phyloP scores from a whole-genome alignment of 2,113 vertebrate genomes.

The Mobula hypostoma region DNA sequence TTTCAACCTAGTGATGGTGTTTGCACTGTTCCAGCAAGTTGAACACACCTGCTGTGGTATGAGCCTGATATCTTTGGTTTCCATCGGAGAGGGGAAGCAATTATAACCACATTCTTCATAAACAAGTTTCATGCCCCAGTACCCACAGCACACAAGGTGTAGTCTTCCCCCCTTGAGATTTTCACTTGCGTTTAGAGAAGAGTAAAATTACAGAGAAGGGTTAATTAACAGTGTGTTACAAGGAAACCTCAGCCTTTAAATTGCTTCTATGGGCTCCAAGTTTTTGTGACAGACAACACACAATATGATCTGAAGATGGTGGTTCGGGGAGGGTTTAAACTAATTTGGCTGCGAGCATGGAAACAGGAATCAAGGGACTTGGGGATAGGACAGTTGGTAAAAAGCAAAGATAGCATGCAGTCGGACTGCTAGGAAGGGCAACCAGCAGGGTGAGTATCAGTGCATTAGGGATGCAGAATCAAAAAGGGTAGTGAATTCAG shows the following conservation, averaged over 20 bases:
- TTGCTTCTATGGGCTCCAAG: too few species aligned
- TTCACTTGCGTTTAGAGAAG: neutral
- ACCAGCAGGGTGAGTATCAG: too few species aligned
- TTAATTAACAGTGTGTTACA: neutral
- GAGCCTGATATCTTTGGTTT: neutral
- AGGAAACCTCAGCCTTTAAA: neutral
- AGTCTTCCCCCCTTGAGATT: neutral
- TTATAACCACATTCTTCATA: neutral
- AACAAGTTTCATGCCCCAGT: neutral
- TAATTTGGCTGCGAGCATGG: too few species aligned
- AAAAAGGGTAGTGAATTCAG: too few species aligned
- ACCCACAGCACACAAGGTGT: neutral
- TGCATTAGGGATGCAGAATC: too few species aligned
- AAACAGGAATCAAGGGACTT: too few species aligned
- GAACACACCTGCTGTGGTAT: constrained; percentile 14
- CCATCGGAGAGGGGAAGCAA: neutral
- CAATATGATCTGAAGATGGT: too few species aligned
- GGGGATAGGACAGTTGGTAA: too few species aligned
- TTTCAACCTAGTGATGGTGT: neutral
- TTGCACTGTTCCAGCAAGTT: neutral
- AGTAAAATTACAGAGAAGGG: neutral
- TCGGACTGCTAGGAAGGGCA: too few species aligned
- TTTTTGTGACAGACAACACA: too few species aligned
- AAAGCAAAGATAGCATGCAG: too few species aligned
- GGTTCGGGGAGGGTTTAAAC: too few species aligned